A percentile compares a stretch with the other conserved stretches of the same genome.
Conservation (phyloP, 2,888 invertebrate species). For the Leptura quadrifasciata region DNA sequence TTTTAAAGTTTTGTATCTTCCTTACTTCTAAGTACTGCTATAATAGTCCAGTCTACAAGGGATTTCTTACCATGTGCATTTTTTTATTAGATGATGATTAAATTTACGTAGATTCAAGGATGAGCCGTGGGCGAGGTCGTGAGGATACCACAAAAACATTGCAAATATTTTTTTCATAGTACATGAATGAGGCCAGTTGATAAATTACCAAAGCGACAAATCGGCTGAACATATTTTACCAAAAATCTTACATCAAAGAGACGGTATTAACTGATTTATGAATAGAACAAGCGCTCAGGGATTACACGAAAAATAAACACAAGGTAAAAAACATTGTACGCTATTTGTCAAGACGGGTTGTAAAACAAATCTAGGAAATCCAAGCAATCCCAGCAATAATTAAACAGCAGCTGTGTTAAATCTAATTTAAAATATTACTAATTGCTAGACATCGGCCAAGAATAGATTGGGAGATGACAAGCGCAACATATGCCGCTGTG, state of each 20-base stretch:
- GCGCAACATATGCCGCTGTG: constrained; percentile 42
- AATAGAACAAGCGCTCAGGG: not conserved
- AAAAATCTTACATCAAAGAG: not conserved
- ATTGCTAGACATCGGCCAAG: constrained; percentile 51
- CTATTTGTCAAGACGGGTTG: constrained; percentile 32
- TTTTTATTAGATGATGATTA: too few species aligned
- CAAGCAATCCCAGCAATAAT: constrained; percentile 9
- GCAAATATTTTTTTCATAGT: not conserved
- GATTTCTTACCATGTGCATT: too few species aligned
- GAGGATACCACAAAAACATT: too few species aligned
- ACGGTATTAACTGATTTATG: not conserved
- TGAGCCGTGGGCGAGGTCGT: too few species aligned
- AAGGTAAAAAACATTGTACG: not conserved
- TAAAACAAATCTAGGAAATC: constrained; percentile 39
- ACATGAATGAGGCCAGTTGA: not conserved
- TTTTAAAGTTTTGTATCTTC: too few species aligned
- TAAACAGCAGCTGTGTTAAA: constrained; percentile 46
- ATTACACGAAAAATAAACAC: constrained; percentile 21
- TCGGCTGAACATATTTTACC: not conserved
- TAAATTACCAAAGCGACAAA: not conserved
- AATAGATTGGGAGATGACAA: constrained; percentile 45
- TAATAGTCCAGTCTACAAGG: too few species aligned
- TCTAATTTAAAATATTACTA: constrained; percentile 60
- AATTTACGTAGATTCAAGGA: too few species aligned
- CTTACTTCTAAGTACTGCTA: too few species aligned